Base-by-base conservation (phyloP, 2,888 invertebrate species). In the Ischnus inquisitorius region DNA sequence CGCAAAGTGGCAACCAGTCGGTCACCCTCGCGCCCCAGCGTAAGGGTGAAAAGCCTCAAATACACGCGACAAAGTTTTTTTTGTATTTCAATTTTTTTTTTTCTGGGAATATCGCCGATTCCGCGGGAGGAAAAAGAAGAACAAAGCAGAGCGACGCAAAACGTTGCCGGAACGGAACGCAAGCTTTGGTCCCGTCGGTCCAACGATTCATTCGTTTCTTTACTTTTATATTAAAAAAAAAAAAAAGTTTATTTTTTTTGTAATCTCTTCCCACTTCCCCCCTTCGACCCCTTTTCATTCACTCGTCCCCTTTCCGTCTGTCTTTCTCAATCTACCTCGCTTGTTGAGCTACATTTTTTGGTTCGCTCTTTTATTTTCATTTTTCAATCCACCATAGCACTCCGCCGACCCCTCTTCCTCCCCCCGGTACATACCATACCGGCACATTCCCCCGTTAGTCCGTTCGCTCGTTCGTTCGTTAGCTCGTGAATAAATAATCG, bases 401-500 rank as follows among this genome's bases (percentile, higher is more conserved):
- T 67, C 60, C 62, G 28, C 41, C n/a, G 2, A 16, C 8, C 10
- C 51, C 41, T n/a, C 46, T n/a, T n/a, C 74, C 62, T 8, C 19
- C 34, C 62, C 5, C 54, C 39, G 68, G 51, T 62, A 54, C 51
- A 43, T 51, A 57, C 48, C 67, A 68, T 71, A 60, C 71, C 79
- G 69, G 77, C 62, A 71, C 68, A 80, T 78, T 79, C 81, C 79
- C 34, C 74, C 79, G 81, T 78, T 86, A 68, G 75, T 77, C 80
- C 81, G 78, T 76, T 81, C 85, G 86, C 68, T 85, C 84, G 86
- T 85, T 85, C 81, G 87, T 89, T 90, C 90, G 90, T 89, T 89
- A 90, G 89, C 85, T 87, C 85, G 87, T 91, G 90, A 91, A 91
- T 91, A 91, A 90, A 91, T 91, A 90, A 91, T 90, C 88, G 88